Base-by-base conservation (phyloP, 30 jellyfish, hydroid and myxozoan species). In the Aurelia sp. region DNA sequence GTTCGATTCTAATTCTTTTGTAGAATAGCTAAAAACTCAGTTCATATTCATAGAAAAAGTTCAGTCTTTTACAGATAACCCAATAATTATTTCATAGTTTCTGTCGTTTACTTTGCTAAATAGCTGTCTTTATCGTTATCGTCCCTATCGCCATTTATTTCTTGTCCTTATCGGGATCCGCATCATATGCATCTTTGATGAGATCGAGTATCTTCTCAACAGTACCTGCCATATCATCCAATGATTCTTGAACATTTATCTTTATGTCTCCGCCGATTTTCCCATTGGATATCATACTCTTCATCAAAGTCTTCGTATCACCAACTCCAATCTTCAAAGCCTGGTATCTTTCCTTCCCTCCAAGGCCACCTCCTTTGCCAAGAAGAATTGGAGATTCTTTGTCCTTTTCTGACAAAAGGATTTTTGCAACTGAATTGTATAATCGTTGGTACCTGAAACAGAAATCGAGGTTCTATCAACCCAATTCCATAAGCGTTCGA, bases 241-340 rank as follows among this genome's bases (percentile, higher is more conserved):
- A 6, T 59, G 69, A 59, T 59, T 59, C 69, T 59, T 59, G 69
- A 21, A 21, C 33, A 21, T 18, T 21, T 13, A 59, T 6, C 7
- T 9, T 59, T 30, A 59, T 59, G 69, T 21, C 69, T 6, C 33
- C 23, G 6, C 69, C 69, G 13, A 59, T 21, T 13, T 59, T n/a
- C 69, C 69, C 69, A 12, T 59, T 59, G 4, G 69, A 59, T 0
- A 59, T 59, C 33, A 21, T 59, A 4, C 69, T 59, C 31, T 59
- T 59, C 69, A 59, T 59, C 33, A 59, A 13, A 0, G 69, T 18
- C 23, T 59, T 21, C 6, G 5, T 59, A 21, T n/a, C 23, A 13
- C 69, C 69, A 12, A 59, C 33, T 18, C 69, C 69, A 59, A 59
- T 59, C 69, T 59, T n/a, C 69, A 59, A 59, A n/a, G 69, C 69